A percentile compares a stretch with the other conserved stretches of the same genome.
Conservation (phyloP, 2,113 vertebrate species). For the Dromiciops gliroides region DNA sequence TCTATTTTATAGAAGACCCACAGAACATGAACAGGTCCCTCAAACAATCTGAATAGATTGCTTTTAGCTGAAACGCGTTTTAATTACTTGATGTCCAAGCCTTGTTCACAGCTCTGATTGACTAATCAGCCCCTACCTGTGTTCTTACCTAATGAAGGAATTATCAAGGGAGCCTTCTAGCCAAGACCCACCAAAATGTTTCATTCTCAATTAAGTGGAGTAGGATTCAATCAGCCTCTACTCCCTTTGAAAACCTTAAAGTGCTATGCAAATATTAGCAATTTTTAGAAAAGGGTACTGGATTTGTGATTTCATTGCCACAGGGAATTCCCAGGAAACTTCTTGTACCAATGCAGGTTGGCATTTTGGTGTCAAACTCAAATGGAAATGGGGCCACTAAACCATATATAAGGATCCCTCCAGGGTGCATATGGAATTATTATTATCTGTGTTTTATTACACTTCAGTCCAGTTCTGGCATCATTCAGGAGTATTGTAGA, state of each 20-base stretch:
- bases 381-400: neutral
- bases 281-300: neutral
- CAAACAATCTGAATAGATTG: neutral
- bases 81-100: neutral
- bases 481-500: neutral
- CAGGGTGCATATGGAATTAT: neutral
- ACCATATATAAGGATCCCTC: neutral
- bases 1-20: neutral
- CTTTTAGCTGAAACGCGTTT: neutral
- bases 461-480: neutral
- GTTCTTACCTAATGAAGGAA: neutral
- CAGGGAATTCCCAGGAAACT: neutral
- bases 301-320: neutral
- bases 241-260: neutral
- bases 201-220: neutral
- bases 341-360: neutral
- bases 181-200: neutral
- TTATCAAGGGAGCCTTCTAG: neutral
- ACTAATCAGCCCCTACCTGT: neutral
- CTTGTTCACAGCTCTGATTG: neutral
- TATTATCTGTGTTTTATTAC: neutral
- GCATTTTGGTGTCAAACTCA: neutral
- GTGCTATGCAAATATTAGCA: neutral
- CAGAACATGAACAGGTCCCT: neutral
- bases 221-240: neutral